Evolutionary conservation across 2,888 invertebrate species (phyloP).

Genomic region (Philaethria dido): DNA sequence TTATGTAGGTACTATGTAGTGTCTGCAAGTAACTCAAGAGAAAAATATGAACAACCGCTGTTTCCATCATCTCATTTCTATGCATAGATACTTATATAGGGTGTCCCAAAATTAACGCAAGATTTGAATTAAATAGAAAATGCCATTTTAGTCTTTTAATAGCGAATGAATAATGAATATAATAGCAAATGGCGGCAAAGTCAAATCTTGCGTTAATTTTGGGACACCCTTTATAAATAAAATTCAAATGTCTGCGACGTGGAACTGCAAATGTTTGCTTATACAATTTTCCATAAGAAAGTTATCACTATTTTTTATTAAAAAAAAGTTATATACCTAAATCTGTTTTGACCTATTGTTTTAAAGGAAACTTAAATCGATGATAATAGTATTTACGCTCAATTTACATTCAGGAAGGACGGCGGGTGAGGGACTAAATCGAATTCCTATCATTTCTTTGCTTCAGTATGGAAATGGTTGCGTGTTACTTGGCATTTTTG

Average conservation of each 20-base stretch:
- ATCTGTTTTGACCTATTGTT: background rate
- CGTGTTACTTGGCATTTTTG: slow-evolving; percentile 50
- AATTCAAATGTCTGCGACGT: no score
- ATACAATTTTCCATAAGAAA: no score
- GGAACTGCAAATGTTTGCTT: no score
- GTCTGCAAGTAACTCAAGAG: background rate
- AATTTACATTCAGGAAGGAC: slow-evolving; percentile 78
- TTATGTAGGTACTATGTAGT: background rate
- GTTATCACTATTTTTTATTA: background rate
- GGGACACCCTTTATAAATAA: no score
- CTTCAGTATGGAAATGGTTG: slow-evolving; percentile 59
- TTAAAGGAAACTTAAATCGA: slow-evolving; percentile 18
- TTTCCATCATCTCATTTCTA: background rate
- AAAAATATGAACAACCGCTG: background rate
- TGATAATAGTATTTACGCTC: slow-evolving; percentile 64
- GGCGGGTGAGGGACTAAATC: slow-evolving; percentile 71
- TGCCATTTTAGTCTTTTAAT: no score
- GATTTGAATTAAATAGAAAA: no score
- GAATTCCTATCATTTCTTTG: slow-evolving; percentile 77
- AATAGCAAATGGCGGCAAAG: no score
- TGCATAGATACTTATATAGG: no score
- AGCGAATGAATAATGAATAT: no score
- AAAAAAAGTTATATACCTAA: background rate
- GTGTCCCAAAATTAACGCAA: no score
- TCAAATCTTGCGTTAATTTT: no score